Evolutionary conservation across 1,140 invertebrate species (phyloP), one percentile per base, ranked within the genome.

Genomic region (Orius laevigatus): DNA sequence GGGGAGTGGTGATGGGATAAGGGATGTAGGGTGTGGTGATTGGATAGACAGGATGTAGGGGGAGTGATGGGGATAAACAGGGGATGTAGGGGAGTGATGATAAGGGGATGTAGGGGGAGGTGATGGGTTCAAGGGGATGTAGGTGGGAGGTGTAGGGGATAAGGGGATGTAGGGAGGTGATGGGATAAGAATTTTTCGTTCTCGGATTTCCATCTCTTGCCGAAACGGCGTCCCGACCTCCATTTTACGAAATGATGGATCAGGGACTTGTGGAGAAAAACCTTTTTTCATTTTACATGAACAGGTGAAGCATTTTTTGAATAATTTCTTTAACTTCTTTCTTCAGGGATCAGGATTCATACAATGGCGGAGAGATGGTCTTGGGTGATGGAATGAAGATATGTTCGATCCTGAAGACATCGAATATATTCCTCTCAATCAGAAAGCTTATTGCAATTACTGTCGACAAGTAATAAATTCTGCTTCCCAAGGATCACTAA

Each of bases 261-360:
- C 73, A 81, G 57, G 62, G 65, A 18, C 51, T 70, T 3, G 66
- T 81, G 3, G 49, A 56, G 3, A 52, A 62, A 11, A 65, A 74
- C 8, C 59, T 78, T 10, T 80, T 80, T 59, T 73, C 76, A 6
- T 80, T 80, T 61, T 79, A 74, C 62, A 64, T 79, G 4, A 71
- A 62, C 52, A 61, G 66, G 66, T 67, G 53, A 51, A 38, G 43
- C 48, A 60, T 63, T 15, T 39, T 19, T 39, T 25, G 25, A 25
- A 25, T 25, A 8, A n/a, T n/a, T 25, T 25, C 8, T 25, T 25
- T 25, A 25, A 25, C n/a, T 39, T 5, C 11, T 39, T 25, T 40
- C 41, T 49, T 5, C 10, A 49, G 48, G 16, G 25, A 49, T 11
- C 20, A 25, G 35, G 34, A 40, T 12, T 20, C 20, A 1, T 11